Evolutionary conservation across 2,113 vertebrate species (phyloP).

Genomic region (Grantiella picta): DNA sequence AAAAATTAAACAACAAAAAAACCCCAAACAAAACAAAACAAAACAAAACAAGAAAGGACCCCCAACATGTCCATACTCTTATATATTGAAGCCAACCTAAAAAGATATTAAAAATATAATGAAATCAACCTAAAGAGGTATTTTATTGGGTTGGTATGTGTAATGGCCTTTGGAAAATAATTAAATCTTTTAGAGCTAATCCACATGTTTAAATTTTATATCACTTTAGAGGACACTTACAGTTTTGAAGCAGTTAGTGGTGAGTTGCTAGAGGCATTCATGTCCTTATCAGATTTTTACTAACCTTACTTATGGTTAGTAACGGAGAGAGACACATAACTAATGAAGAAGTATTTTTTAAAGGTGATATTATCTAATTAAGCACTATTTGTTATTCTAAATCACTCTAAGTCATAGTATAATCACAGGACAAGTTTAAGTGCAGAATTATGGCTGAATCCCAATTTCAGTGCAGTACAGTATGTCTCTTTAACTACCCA

Average conservation of each 20-base stretch:
- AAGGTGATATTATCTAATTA: not conserved
- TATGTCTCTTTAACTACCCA: not conserved
- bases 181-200: not conserved
- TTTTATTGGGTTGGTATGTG: not conserved
- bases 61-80: not conserved
- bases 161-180: not conserved
- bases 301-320: not conserved
- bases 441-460: not conserved
- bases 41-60: accelerated
- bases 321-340: not conserved
- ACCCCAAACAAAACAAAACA: not conserved
- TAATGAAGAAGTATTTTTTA: not conserved
- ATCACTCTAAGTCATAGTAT: not conserved
- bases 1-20: not conserved
- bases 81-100: not conserved
- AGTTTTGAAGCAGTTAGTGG: not conserved
- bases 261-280: not conserved
- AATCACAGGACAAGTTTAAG: not conserved
- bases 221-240: not conserved
- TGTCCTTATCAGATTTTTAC: not conserved
- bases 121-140: not conserved
- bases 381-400: not conserved
- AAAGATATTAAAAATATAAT: not conserved
- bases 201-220: not conserved
- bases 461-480: not conserved